Conservation (phyloP, 2,888 invertebrate species). For the Oegoconia quadripuncta region DNA sequence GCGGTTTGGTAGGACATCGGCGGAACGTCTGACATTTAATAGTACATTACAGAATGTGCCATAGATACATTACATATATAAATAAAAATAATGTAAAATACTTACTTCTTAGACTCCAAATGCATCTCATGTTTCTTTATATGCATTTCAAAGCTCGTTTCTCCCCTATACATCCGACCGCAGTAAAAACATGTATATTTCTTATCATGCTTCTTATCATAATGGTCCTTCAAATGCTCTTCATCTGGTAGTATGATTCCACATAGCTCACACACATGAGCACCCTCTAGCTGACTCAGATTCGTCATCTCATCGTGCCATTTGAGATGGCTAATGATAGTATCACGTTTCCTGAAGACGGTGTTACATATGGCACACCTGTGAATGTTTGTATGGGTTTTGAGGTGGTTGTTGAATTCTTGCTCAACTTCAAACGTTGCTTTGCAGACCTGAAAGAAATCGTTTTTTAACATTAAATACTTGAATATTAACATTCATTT, state of each 20-base stretch:
- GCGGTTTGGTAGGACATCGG: neutral
- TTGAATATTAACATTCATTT: too few relatives aligned
- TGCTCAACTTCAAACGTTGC: slow-evolving; percentile 45
- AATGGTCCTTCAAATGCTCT: slow-evolving; percentile 39
- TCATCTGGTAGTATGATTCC: slow-evolving; percentile 44
- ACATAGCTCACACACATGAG: slow-evolving; percentile 57
- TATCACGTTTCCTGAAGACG: slow-evolving; percentile 50
- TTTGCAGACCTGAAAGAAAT: slow-evolving; percentile 58
- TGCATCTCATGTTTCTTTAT: slow-evolving; percentile 59
- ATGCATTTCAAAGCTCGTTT: slow-evolving; percentile 52
- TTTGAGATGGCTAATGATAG: slow-evolving; percentile 51
- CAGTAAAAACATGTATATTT: slow-evolving; percentile 64
- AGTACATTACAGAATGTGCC: too few relatives aligned
- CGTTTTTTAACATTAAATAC: neutral
- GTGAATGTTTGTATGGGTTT: slow-evolving; percentile 47
- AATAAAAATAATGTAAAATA: slow-evolving; percentile 2
- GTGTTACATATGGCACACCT: slow-evolving; percentile 51
- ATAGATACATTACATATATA: too few relatives aligned
- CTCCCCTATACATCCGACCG: slow-evolving; percentile 57
- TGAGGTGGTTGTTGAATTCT: slow-evolving; percentile 49
- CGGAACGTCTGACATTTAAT: neutral
- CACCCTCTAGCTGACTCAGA: slow-evolving; percentile 26
- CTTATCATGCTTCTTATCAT: slow-evolving; percentile 47
- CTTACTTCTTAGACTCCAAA: slow-evolving; percentile 28
- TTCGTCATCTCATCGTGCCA: slow-evolving; percentile 42